Evolutionary conservation across 37 sponge, comb jelly and placozoan genomes (phyloP).

Genomic region (Chondrilla cf. caribensis): DNA sequence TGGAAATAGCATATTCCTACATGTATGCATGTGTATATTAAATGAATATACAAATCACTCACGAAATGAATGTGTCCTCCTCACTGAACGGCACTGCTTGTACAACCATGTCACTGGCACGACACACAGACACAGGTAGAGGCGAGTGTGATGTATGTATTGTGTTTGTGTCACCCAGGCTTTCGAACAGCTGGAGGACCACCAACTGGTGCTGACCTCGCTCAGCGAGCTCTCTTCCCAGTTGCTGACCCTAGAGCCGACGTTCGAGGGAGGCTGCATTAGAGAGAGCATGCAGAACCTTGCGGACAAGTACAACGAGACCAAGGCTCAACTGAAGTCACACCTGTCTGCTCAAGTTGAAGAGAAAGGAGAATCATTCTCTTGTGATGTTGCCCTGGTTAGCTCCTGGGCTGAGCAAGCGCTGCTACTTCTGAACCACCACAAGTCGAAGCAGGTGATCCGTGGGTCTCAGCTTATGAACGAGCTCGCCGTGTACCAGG

Average conservation of each 20-base stretch:
- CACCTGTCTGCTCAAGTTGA: not conserved
- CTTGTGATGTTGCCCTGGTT: constrained; percentile 10
- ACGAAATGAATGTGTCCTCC: no score
- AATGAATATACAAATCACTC: no score
- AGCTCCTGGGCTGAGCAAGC: constrained; percentile 11
- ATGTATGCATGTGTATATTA: no score
- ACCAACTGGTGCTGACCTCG: constrained; percentile 24
- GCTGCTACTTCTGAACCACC: not conserved
- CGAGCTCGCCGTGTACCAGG: not conserved
- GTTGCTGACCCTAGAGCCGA: constrained; percentile 58
- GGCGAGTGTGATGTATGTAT: no score
- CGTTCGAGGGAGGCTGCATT: constrained; percentile 42
- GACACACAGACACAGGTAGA: no score
- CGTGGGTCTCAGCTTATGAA: not conserved
- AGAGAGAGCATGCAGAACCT: constrained; percentile 13
- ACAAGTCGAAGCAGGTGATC: not conserved
- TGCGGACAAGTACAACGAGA: not conserved
- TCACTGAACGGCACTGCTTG: no score
- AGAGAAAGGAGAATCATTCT: not conserved
- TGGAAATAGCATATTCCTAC: no score
- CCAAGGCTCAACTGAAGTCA: not conserved
- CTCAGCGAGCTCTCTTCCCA: constrained; percentile 50
- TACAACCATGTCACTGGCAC: no score
- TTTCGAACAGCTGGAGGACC: constrained; percentile 18
- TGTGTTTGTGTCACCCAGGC: constrained; percentile 34